phyloP scores from a whole-genome alignment of 2,888 invertebrate genomes.

The Anthophora plumipes region DNA sequence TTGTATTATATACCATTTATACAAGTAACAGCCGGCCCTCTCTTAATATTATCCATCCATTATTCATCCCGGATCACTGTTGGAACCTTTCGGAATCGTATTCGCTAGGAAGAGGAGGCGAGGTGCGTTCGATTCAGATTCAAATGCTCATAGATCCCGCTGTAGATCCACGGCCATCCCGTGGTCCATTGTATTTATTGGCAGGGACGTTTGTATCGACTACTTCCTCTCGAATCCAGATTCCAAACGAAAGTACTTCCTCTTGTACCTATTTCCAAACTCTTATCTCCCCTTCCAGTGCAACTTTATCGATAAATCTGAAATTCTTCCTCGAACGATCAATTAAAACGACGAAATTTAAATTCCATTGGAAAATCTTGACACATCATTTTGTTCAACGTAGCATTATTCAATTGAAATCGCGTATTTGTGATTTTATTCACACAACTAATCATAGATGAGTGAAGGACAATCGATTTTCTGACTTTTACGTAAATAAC shows the following conservation, averaged over 20 bases:
- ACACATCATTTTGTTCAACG: no score
- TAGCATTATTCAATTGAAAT: no score
- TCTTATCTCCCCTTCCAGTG: background rate
- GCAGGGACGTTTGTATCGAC: constrained; percentile 48
- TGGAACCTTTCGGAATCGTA: constrained; percentile 69
- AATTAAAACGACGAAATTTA: no score
- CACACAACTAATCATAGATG: no score
- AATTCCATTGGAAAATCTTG: no score
- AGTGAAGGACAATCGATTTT: no score
- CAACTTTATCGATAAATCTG: background rate
- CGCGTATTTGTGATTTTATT: no score
- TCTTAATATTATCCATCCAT: constrained; percentile 78
- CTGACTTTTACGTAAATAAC: no score
- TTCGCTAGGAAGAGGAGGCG: constrained; percentile 64
- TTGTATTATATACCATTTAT: constrained; percentile 58
- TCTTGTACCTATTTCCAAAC: background rate
- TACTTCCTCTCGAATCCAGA: constrained; percentile 23
- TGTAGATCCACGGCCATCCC: constrained; percentile 68
- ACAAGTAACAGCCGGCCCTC: constrained; percentile 62
- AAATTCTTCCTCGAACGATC: no score
- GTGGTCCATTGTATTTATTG: constrained; percentile 76
- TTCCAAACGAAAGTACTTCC: background rate
- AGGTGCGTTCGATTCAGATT: constrained; percentile 77
- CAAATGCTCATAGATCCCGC: constrained; percentile 76
- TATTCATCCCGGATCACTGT: constrained; percentile 78